Evolutionary conservation across 2,797 vertebrate species (phyloP).

Genomic region (Hydrolagus colliei): DNA sequence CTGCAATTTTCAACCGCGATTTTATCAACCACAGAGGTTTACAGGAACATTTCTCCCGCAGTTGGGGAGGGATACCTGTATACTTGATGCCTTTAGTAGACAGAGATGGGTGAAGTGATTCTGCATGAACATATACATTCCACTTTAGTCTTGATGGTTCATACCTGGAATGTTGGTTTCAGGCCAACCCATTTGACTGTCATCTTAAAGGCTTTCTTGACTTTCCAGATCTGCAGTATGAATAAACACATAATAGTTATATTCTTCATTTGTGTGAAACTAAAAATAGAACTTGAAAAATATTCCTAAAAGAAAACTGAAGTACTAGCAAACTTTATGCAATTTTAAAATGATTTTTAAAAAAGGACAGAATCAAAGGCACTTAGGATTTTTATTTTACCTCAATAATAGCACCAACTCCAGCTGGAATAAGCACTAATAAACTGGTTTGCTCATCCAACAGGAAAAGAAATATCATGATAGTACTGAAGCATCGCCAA

Average conservation of each 20-base stretch:
- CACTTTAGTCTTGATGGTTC: slow-evolving; percentile 5
- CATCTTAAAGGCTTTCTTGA: slow-evolving; percentile 83
- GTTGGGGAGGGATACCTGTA: too few species aligned
- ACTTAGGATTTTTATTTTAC: slow-evolving; percentile 49
- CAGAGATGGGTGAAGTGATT: too few species aligned
- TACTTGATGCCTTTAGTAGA: too few species aligned
- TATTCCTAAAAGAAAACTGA: neutral
- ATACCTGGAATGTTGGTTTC: slow-evolving; percentile 61
- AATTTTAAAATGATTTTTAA: neutral
- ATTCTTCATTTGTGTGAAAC: neutral
- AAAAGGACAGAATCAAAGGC: too few species aligned
- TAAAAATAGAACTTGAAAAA: neutral
- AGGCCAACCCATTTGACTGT: slow-evolving; percentile 64
- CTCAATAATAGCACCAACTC: slow-evolving; percentile 80
- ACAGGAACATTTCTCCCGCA: too few species aligned
- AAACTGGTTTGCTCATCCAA: slow-evolving; percentile 87
- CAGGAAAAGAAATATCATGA: slow-evolving; percentile 87
- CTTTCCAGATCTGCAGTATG: slow-evolving; percentile 77
- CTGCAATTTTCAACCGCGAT: too few species aligned
- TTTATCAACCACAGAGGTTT: too few species aligned
- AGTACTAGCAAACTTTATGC: neutral
- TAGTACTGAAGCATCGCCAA: slow-evolving; percentile 85
- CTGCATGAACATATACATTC: neutral
- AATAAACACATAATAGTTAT: slow-evolving; percentile 14
- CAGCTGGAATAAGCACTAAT: slow-evolving; percentile 81